phyloP scores from a whole-genome alignment of 2,797 vertebrate species.

The Cyclura pinguis region DNA sequence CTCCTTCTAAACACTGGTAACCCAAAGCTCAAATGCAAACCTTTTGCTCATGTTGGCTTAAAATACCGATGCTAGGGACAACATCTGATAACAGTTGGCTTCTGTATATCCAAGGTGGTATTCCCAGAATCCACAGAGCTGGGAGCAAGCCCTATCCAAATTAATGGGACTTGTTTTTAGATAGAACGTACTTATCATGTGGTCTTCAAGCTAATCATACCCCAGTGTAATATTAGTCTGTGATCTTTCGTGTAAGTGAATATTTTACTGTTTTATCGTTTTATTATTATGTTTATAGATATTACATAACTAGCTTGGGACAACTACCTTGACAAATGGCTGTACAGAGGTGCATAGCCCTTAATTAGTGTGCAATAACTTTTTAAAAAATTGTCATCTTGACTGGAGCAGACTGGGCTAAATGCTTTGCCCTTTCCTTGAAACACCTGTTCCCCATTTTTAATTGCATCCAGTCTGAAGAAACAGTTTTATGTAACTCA shows the following conservation, averaged over 20 bases:
- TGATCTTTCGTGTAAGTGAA: neutral
- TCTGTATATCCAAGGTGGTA: neutral
- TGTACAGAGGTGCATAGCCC: neutral
- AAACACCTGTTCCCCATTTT: neutral
- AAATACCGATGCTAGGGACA: neutral
- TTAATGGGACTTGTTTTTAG: neutral
- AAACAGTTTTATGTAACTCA: constrained; percentile 21
- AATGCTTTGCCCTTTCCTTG: neutral
- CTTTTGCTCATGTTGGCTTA: neutral
- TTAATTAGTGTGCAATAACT: constrained; percentile 3
- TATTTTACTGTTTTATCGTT: neutral
- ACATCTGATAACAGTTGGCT: neutral
- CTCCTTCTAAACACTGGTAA: too few relatives aligned
- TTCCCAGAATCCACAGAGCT: neutral
- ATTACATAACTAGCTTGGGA: neutral
- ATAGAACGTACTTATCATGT: neutral
- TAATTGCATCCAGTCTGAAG: neutral
- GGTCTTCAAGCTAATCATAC: neutral
- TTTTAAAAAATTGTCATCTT: constrained; percentile 9
- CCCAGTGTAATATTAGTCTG: neutral
- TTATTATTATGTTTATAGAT: neutral
- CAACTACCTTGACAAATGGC: neutral
- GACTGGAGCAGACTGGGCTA: neutral
- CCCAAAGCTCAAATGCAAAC: neutral
- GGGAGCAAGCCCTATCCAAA: neutral